Conservation (phyloP, 2,888 invertebrate species). For the Cheilosia pagana region DNA sequence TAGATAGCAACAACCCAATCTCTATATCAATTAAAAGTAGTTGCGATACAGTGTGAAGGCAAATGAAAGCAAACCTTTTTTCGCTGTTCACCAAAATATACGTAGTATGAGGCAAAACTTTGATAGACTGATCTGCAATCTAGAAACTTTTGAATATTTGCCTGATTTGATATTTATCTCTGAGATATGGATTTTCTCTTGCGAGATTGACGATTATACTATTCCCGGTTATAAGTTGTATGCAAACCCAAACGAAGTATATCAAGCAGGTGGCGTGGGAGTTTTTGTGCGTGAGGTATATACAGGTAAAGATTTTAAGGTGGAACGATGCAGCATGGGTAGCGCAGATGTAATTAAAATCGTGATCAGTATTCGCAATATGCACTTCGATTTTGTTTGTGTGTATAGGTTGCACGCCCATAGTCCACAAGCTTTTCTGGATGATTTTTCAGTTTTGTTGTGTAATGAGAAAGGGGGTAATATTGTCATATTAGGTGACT, state of each 20-base stretch:
- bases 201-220: slow-evolving; percentile 3
- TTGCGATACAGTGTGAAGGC: not conserved
- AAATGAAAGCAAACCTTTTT: slow-evolving; percentile 10
- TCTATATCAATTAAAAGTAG: not conserved
- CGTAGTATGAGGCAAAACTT: slow-evolving; percentile 21
- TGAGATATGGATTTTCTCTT: slow-evolving; percentile 11
- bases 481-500: no score
- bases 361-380: no score
- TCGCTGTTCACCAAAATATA: slow-evolving; percentile 18
- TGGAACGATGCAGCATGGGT: no score
- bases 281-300: slow-evolving; percentile 2
- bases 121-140: slow-evolving; percentile 1
- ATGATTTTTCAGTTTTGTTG: no score
- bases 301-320: no score
- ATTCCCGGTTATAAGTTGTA: not conserved
- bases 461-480: no score
- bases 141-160: slow-evolving; percentile 3
- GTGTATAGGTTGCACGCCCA: no score
- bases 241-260: slow-evolving; percentile 12
- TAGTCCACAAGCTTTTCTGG: no score
- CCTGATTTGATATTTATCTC: slow-evolving; percentile 13
- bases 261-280: slow-evolving; percentile 20
- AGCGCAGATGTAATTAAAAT: no score
- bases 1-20: not conserved
- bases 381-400: no score